Evolutionary conservation across 2,113 vertebrate species (phyloP), one percentile per base, ranked within the genome.

Genomic region (Myrmecophaga tridactyla): DNA sequence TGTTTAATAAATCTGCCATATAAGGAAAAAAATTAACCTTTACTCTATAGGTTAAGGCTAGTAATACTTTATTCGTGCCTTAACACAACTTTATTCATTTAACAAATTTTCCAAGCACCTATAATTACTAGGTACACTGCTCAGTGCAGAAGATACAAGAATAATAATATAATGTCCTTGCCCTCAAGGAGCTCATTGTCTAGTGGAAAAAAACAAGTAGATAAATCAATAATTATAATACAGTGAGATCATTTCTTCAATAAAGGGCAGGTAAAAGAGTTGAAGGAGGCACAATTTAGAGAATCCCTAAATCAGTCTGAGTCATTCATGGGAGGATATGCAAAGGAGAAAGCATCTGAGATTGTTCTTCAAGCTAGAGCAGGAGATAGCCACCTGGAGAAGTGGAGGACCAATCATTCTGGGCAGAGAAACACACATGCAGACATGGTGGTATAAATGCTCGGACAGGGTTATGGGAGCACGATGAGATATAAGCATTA

Each of bases 161-260:
- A 39, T 14, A 73, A 67, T 39, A 83, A 76, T 58, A 72, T 4
- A 70, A 72, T 60, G 14, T 46, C 20, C 34, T 25, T 89, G 27
- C 23, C 70, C 58, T 78, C 39, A 39, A 89, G 46, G 29, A 62
- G 13, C n/a, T 91, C n/a, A 60, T 1, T 27, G n/a, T 81, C 48
- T 65, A 43, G 9, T 75, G 21, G 48, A 65, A 91, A 97, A 97
- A 89, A 34, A 69, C 0, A 69, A 83, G 63, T 15, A 78, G 75
- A 43, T 46, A 83, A 58, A 93, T 80, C 8, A 58, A 36, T 60
- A 62, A 80, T 90, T 77, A 88, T 4, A 60, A 81, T 0, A 84
- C 17, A 65, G 20, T 56, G 41, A 43, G 41, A 62, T 72, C 17
- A 94, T 34, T 67, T 94, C 81, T 72, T 76, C n/a, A 81, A 53